These are phyloP conservation scores for Motacilla alba DNA, from an alignment of 2,113 vertebrate genomes.

Conservation along the genomic window DNA sequence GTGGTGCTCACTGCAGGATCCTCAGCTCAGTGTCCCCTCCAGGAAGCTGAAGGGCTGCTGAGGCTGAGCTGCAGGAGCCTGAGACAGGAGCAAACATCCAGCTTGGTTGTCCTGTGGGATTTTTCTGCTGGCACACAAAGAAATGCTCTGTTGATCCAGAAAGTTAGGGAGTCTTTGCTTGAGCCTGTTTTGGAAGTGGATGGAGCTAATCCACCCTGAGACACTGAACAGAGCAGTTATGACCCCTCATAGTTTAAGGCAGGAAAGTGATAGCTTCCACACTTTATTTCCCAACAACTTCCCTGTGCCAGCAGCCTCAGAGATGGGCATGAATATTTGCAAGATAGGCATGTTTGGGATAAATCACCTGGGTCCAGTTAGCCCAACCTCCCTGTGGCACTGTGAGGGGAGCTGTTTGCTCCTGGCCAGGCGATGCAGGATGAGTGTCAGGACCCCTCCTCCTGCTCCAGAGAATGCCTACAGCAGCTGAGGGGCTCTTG, in stretches of 20 bases:
- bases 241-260: background rate
- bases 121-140: background rate
- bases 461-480: fast-evolving
- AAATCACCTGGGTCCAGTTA: background rate
- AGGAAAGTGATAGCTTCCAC: background rate
- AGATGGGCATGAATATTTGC: background rate
- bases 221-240: background rate
- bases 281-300: background rate
- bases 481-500: background rate
- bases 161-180: background rate
- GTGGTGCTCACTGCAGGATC: fast-evolving
- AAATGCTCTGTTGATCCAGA: background rate
- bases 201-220: background rate
- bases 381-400: background rate
- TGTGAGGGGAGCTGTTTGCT: background rate
- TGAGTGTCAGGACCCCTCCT: background rate
- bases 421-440: background rate
- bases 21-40: background rate
- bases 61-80: background rate
- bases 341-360: background rate
- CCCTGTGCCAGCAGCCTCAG: background rate
- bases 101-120: background rate
- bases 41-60: background rate
- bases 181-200: background rate
- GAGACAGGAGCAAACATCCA: background rate